phyloP scores from a whole-genome alignment of 2,113 vertebrate species.

The Archocentrus centrarchus region DNA sequence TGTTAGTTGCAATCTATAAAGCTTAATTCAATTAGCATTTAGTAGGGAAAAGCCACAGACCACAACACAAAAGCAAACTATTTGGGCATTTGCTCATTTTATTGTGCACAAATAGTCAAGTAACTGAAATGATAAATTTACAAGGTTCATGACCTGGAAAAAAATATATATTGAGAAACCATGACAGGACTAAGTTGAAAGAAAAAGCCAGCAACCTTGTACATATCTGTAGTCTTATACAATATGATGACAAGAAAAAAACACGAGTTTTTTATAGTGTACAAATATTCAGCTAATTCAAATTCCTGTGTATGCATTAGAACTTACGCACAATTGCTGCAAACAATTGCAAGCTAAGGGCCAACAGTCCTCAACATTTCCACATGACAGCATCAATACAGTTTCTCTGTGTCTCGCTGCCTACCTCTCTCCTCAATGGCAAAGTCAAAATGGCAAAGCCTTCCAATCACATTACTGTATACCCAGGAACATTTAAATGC shows the following conservation, averaged over 20 bases:
- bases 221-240: neutral
- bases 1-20: neutral
- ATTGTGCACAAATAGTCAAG: neutral
- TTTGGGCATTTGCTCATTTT: neutral
- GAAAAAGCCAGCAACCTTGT: neutral
- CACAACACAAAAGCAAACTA: neutral
- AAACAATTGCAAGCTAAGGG: conserved; percentile 30
- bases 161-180: conserved; percentile 3
- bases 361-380: conserved; percentile 8
- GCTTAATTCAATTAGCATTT: neutral
- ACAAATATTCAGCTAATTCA: neutral
- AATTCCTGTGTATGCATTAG: conserved; percentile 3
- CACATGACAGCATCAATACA: conserved; percentile 6
- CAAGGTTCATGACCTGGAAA: conserved; percentile 22
- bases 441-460: conserved; percentile 78
- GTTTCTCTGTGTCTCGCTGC: conserved; percentile 10
- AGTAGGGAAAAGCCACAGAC: neutral
- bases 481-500: conserved; percentile 84
- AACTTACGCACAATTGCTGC: neutral
- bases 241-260: neutral
- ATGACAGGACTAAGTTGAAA: neutral
- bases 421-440: conserved; percentile 63
- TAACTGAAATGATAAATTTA: neutral
- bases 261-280: neutral
- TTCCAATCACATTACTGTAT: conserved; percentile 83